Conservation (phyloP, 2,797 vertebrate genomes). For the Bovichtus diacanthus region DNA sequence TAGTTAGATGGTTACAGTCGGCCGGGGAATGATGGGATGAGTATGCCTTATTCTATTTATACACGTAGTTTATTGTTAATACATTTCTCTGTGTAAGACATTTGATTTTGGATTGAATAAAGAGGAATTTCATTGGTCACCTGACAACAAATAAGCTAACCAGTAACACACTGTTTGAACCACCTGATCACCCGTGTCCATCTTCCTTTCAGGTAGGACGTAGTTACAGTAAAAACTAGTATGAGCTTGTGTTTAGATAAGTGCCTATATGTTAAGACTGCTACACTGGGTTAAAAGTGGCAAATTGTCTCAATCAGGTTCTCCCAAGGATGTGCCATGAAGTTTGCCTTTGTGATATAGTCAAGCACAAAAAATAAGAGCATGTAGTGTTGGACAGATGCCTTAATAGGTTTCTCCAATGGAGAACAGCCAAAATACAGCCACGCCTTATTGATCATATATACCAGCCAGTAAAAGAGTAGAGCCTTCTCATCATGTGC, state of each 20-base stretch:
- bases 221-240: slow-evolving; percentile 3
- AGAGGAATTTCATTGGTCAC: neutral
- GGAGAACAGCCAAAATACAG: slow-evolving; percentile 44
- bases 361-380: slow-evolving; percentile 24
- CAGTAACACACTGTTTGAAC: slow-evolving; percentile 8
- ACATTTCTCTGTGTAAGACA: neutral
- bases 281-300: slow-evolving; percentile 15
- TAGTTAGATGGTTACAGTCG: slow-evolving; percentile 12
- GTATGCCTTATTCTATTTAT: slow-evolving; percentile 37
- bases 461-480: slow-evolving; percentile 19
- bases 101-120: slow-evolving; percentile 22
- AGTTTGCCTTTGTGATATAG: slow-evolving; percentile 36
- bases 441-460: slow-evolving; percentile 15
- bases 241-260: slow-evolving; percentile 23
- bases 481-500: slow-evolving; percentile 55
- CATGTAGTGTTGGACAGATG: slow-evolving; percentile 23
- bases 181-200: neutral
- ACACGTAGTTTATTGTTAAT: neutral
- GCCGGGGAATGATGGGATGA: neutral
- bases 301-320: neutral
- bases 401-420: slow-evolving; percentile 49
- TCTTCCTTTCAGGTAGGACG: slow-evolving; percentile 1
- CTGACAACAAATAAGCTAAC: slow-evolving; percentile 4
- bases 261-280: slow-evolving; percentile 33
- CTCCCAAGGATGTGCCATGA: slow-evolving; percentile 18